Evolutionary conservation across 2,888 invertebrate species (phyloP).

Genomic region (Mimachlamys varia): DNA sequence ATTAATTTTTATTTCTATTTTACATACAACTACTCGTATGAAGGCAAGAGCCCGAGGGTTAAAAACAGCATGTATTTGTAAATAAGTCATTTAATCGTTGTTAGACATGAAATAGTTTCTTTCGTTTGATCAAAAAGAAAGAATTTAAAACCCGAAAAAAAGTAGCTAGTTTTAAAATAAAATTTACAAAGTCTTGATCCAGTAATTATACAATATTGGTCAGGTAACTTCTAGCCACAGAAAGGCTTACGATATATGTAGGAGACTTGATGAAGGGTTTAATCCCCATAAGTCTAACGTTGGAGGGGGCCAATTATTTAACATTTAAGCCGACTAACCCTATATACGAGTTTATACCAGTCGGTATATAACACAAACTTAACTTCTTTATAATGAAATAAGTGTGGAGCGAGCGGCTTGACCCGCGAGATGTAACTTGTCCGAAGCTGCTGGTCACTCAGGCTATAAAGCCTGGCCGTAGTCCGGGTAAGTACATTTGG

Average conservation of each 20-base stretch:
- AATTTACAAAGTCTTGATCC: not conserved
- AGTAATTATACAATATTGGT: not conserved
- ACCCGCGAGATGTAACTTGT: slow-evolving; percentile 21
- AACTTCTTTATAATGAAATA: slow-evolving; percentile 23
- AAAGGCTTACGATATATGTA: not conserved
- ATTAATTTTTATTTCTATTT: too few species aligned
- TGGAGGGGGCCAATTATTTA: slow-evolving; percentile 1
- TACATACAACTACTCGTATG: too few species aligned
- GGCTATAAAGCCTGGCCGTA: not conserved
- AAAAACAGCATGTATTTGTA: too few species aligned
- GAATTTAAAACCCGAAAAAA: not conserved
- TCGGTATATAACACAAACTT: slow-evolving; percentile 20
- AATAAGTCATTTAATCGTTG: too few species aligned
- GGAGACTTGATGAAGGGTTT: not conserved
- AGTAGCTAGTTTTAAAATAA: not conserved
- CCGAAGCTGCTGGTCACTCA: not conserved
- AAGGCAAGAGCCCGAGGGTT: too few species aligned
- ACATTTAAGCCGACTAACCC: not conserved
- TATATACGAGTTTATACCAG: not conserved
- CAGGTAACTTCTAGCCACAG: not conserved
- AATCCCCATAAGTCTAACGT: not conserved
- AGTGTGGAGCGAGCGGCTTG: not conserved
- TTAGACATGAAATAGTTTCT: too few species aligned
- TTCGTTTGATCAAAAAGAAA: too few species aligned
- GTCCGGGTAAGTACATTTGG: not conserved